phyloP scores from a whole-genome alignment of 2,888 invertebrate species.

The Cheilosia urbana region DNA sequence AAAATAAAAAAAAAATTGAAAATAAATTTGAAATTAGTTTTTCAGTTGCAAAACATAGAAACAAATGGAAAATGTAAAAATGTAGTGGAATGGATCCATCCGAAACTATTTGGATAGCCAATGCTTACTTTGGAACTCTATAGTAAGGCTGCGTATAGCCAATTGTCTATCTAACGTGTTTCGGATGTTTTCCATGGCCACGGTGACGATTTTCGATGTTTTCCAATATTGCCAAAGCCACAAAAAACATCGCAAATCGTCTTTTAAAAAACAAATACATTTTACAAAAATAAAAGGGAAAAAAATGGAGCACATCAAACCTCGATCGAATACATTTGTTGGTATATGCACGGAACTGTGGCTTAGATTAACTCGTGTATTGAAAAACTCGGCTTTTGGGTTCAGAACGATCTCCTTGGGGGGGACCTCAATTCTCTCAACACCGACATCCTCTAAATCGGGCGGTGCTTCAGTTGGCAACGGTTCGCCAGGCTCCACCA shows the following conservation, averaged over 20 bases:
- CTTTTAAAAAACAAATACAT: slow-evolving; percentile 33
- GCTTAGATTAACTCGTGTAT: slow-evolving; percentile 90
- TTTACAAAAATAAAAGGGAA: slow-evolving; percentile 20
- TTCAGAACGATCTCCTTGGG: slow-evolving; percentile 88
- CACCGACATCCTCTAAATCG: slow-evolving; percentile 85
- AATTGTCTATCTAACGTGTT: slow-evolving; percentile 77
- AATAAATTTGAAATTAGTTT: slow-evolving; percentile 66
- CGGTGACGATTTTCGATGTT: slow-evolving; percentile 12
- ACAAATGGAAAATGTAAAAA: slow-evolving; percentile 11
- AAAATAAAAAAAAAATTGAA: slow-evolving; percentile 73
- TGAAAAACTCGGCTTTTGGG: slow-evolving; percentile 90
- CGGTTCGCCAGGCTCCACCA: slow-evolving; percentile 86
- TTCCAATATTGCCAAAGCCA: neutral
- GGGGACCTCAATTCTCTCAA: slow-evolving; percentile 85
- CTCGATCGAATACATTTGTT: slow-evolving; percentile 96
- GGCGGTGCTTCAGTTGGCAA: slow-evolving; percentile 84
- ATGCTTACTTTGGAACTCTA: slow-evolving; percentile 54
- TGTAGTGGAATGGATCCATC: slow-evolving; percentile 33
- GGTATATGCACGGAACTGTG: slow-evolving; percentile 97
- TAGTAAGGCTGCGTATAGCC: slow-evolving; percentile 44
- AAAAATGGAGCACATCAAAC: slow-evolving; percentile 84
- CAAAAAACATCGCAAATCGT: slow-evolving; percentile 25
- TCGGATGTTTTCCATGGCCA: slow-evolving; percentile 52
- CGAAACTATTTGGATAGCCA: slow-evolving; percentile 77
- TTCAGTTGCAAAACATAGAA: slow-evolving; percentile 7